Percentiles rank a stretch among this genome's conserved stretches.
phyloP scores from a whole-genome alignment of 53 echinoderm and acorn worm genomes.

The Astropecten irregularis region DNA sequence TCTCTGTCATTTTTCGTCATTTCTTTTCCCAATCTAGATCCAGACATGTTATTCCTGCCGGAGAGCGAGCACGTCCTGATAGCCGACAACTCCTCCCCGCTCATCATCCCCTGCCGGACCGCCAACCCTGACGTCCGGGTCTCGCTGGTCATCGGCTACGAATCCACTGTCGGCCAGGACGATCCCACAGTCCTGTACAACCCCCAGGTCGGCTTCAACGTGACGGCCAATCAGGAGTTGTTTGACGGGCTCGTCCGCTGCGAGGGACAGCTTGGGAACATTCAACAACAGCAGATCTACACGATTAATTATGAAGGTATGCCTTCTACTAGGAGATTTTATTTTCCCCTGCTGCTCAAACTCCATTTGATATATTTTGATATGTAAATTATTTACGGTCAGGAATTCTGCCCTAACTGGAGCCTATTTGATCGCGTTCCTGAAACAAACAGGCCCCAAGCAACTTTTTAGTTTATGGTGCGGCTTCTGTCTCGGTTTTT shows the following conservation, averaged over 20 bases:
- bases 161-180: slow-evolving; percentile 18
- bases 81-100: slow-evolving; percentile 13
- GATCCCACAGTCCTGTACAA: slow-evolving; percentile 34
- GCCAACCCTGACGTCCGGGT: slow-evolving; percentile 42
- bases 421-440: no score
- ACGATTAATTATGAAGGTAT: slow-evolving; percentile 72
- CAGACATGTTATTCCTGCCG: slow-evolving; percentile 34
- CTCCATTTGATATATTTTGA: no score
- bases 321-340: no score
- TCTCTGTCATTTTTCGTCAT: no score
- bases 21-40: slow-evolving; percentile 13
- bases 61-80: slow-evolving; percentile 1
- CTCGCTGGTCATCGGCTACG: slow-evolving; percentile 26
- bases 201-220: slow-evolving; percentile 62
- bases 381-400: no score
- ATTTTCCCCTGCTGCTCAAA: no score
- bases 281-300: slow-evolving; percentile 34
- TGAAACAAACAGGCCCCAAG: background rate
- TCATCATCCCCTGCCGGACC: slow-evolving; percentile 48
- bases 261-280: slow-evolving; percentile 49
- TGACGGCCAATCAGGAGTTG: slow-evolving; percentile 60
- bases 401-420: no score
- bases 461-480: no score
- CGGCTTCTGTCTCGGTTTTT: no score
- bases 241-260: slow-evolving; percentile 64